Percentiles rank a stretch among this genome's conserved stretches.
These are phyloP conservation scores for Raphicerus campestris DNA, from an alignment of 2,113 vertebrate species.

Conservation along the genomic window DNA sequence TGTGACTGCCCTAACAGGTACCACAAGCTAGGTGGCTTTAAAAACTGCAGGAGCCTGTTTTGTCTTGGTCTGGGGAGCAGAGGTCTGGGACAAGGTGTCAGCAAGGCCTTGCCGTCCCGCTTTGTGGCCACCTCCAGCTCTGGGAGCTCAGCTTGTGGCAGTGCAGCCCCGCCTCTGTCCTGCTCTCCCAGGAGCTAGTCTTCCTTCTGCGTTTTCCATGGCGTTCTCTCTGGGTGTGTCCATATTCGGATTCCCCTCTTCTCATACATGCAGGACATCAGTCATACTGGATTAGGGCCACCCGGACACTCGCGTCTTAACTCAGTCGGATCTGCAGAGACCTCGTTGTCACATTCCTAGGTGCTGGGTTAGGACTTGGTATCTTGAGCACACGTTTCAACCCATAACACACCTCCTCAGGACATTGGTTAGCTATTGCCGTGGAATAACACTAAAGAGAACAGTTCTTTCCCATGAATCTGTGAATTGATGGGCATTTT, in stretches of 20 bases:
- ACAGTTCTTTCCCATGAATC: not conserved
- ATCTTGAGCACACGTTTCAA: rapidly evolving
- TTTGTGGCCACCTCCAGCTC: not conserved
- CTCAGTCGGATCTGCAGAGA: not conserved
- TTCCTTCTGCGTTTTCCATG: not conserved
- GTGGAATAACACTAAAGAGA: not conserved
- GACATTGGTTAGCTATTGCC: not conserved
- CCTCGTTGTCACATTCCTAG: too few species aligned
- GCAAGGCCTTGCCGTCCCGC: not conserved
- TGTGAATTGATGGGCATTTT: not conserved
- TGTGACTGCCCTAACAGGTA: not conserved
- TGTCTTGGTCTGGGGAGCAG: not conserved
- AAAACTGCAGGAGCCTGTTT: not conserved
- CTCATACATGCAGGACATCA: not conserved
- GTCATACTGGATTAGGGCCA: not conserved
- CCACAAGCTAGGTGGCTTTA: not conserved
- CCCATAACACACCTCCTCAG: too few species aligned
- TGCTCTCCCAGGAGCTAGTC: not conserved
- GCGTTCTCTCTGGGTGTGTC: not conserved
- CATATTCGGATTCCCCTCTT: not conserved
- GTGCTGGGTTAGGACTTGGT: not conserved
- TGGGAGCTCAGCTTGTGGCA: not conserved
- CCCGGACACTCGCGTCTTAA: not conserved
- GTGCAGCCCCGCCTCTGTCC: not conserved
- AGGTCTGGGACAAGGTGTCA: too few species aligned